Evolutionary conservation across 37 sponge, comb jelly and placozoan genomes (phyloP), one percentile per base, ranked within the genome.

Genomic region (Bolinopsis microptera): DNA sequence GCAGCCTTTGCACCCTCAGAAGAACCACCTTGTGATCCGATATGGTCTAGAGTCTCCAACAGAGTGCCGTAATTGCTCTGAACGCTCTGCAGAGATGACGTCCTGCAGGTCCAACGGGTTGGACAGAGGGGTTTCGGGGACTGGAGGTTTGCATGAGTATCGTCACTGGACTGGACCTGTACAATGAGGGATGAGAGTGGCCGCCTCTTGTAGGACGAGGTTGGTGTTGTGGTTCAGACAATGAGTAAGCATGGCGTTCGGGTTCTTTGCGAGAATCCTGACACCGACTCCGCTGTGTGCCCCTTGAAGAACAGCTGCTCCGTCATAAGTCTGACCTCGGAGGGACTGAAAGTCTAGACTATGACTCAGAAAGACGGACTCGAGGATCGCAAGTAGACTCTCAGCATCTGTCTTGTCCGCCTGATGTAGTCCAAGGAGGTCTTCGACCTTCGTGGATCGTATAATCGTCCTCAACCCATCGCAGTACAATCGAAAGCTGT

Each of bases 251-350:
- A 94, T 28, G 16, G 95, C 95, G 25, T 67, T 76, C 0, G 93
- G 93, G 83, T 94, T 93, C 24, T 28, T 69, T 0, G 22, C 27
- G 0, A 69, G 83, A 26, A 94, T 77, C 92, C 69, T 30, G 9
- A 1, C 36, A 27, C 93, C 95, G 1, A 94, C 94, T 16, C 94
- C 94, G 41, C 24, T 39, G 35, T 75, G 92, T 22, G 25, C 25
- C n/a, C 93, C 95, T 35, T 41, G 90, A 92, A 95, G 93, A 22
- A 41, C 92, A 39, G 69, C n/a, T 18, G 95, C 96, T 0, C 94
- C 95, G 83, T 96, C 95, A 93, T 96, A 96, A 68, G 95, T 94
- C 68, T 96, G 95, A 8, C 96, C 93, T 75, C 95, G 75, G 0
- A 94, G 69, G 35, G 36, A 69, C 13, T 69, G 31, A 1, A 94